Base-by-base conservation (phyloP, 2,888 invertebrate genomes). In the Rhingia rostrata region DNA sequence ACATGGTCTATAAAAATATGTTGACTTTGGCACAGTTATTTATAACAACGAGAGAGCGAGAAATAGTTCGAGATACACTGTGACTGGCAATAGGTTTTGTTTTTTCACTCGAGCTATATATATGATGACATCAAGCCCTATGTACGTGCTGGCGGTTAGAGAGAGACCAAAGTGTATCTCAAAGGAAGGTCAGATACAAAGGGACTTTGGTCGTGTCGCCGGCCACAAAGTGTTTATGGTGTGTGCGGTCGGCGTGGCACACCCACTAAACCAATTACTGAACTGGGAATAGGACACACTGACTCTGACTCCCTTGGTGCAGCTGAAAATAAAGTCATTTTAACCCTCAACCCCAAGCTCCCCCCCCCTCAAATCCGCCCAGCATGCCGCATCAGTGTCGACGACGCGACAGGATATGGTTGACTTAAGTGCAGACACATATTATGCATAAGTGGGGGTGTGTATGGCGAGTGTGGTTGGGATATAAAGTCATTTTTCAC, bases 11-110 rank as follows among this genome's bases (percentile, higher is more conserved):
- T 14, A 39, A 22, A 2, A 22, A 14, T 33, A 30, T 60, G 84
- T 69, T 84, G 84, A 84, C 84, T 84, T 84, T 64, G 79, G 66
- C 73, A 70, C 33, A 84, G 80, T 60, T 84, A 84, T 80, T 84
- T 84, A 64, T 80, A 75, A 56, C 61, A 30, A 60, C 53, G 79
- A 67, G 53, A 54, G 30, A 41, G 41, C 32, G 72, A 61, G 37
- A 74, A 58, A 58, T 69, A 69, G 58, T 45, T 61, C 32, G 22
- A 64, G 66, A 56, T 54, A 69, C 49, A 45, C 37, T 54, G 45
- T 14, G 37, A 30, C 39, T 33, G 10, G 51, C 12, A 39, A 37
- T 77, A 58, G 61, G 77, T 4, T 47, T 54, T 49, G 64, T 64
- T 64, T 22, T 72, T 72, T 53, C 22, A 33, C 45, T 67, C 41